A percentile compares a stretch with the other conserved stretches of the same genome.
Conservation (phyloP, 2,888 invertebrate genomes). For the Xestoiulus laeticollis region DNA sequence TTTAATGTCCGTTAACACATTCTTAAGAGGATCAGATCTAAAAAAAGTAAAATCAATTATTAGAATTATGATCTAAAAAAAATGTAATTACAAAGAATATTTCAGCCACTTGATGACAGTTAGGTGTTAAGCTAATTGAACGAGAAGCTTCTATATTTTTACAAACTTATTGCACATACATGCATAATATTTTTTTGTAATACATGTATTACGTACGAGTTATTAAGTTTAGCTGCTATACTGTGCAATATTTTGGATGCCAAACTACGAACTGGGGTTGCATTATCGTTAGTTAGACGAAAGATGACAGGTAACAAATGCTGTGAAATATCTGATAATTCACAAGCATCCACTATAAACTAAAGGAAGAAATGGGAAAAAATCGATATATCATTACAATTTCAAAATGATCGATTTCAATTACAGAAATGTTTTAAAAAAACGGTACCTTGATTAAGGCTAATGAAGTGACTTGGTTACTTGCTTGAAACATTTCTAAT, state of each 20-base stretch:
- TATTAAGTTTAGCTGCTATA: background rate
- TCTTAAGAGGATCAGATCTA: slow-evolving; percentile 22
- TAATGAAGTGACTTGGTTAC: slow-evolving; percentile 32
- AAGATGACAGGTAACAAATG: slow-evolving; percentile 13
- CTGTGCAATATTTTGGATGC: slow-evolving; percentile 18
- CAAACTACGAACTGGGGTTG: background rate
- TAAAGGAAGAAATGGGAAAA: background rate
- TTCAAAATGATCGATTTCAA: background rate
- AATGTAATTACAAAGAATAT: background rate
- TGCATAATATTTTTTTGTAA: too few species aligned
- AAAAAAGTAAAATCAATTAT: background rate
- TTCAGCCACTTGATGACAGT: background rate
- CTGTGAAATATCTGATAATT: background rate
- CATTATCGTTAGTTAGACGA: background rate
- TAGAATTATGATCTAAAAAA: too few species aligned
- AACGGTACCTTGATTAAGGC: slow-evolving; percentile 16
- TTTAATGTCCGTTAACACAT: background rate
- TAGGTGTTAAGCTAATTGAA: too few species aligned
- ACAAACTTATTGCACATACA: too few species aligned
- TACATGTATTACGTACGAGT: slow-evolving; percentile 22
- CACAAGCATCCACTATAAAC: slow-evolving; percentile 31
- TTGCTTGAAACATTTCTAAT: background rate
- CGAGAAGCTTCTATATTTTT: too few species aligned
- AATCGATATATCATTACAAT: background rate
- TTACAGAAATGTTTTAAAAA: too few species aligned